These are phyloP conservation scores for Caenorhabditis sp. DNA, from an alignment of 2,888 invertebrate species.

Conservation along the genomic window DNA sequence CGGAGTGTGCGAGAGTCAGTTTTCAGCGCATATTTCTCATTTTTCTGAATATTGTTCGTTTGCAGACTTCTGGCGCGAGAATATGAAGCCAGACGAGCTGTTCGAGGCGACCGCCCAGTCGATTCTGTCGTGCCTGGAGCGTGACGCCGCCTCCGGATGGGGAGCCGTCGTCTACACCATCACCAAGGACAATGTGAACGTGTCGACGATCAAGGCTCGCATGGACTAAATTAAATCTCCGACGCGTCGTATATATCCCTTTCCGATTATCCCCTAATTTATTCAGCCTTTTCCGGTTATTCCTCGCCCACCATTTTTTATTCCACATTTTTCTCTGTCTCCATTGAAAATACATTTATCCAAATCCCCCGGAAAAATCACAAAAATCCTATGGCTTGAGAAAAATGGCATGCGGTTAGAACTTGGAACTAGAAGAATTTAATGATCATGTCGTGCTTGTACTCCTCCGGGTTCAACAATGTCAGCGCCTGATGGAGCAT, in stretches of 20 bases:
- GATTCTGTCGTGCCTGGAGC: constrained; percentile 93
- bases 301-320: constrained; percentile 6
- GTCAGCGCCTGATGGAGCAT: constrained; percentile 67
- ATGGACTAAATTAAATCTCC: constrained; percentile 70
- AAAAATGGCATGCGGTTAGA: not conserved
- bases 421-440: constrained; percentile 57
- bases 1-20: constrained; percentile 89
- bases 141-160: constrained; percentile 98
- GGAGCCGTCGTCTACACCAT: constrained; percentile 90
- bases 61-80: constrained; percentile 77
- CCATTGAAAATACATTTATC: constrained; percentile 24
- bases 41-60: constrained; percentile 81
- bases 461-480: constrained; percentile 55
- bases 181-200: constrained; percentile 78
- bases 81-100: constrained; percentile 87
- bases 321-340: constrained; percentile 1
- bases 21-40: not conserved
- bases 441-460: constrained; percentile 42
- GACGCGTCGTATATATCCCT: constrained; percentile 9
- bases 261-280: constrained; percentile 21
- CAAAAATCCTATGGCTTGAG: constrained; percentile 2
- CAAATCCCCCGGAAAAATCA: not conserved
- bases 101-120: constrained; percentile 97
- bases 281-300: constrained; percentile 27
- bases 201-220: constrained; percentile 75